A percentile compares a stretch with the other conserved stretches of the same genome.
Conservation (phyloP, 1,140 invertebrate genomes). For the Drosophila littoralis region DNA sequence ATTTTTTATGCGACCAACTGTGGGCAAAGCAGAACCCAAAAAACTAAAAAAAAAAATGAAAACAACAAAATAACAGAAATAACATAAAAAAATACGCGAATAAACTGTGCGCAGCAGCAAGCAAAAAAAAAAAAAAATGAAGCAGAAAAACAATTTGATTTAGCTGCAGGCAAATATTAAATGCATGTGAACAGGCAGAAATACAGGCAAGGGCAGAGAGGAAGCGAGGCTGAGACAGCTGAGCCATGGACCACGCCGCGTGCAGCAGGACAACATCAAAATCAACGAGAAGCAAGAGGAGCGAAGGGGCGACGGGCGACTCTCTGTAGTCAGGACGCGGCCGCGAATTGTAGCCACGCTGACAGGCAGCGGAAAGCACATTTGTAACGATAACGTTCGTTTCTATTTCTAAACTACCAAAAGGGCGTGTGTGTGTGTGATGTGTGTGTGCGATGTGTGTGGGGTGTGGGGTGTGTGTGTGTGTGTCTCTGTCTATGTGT, state of each 20-base stretch:
- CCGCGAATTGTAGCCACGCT: slow-evolving; percentile 71
- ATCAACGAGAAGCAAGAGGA: slow-evolving; percentile 53
- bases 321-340: slow-evolving; percentile 20
- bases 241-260: neutral
- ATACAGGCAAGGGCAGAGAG: neutral
- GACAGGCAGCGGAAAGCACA: slow-evolving; percentile 77
- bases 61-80: slow-evolving; percentile 7
- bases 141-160: slow-evolving; percentile 73
- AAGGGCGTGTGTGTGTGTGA: slow-evolving; percentile 13
- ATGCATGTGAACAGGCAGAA: slow-evolving; percentile 44
- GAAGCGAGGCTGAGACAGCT: too few relatives aligned
- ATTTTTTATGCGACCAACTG: slow-evolving; percentile 48
- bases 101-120: slow-evolving; percentile 1
- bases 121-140: slow-evolving; percentile 43
- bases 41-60: slow-evolving; percentile 11
- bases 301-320: slow-evolving; percentile 25
- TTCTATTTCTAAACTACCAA: slow-evolving; percentile 68
- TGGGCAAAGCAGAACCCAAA: neutral
- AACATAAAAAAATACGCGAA: slow-evolving; percentile 14
- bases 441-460: slow-evolving; percentile 8
- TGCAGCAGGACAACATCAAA: slow-evolving; percentile 56
- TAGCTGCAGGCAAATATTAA: slow-evolving; percentile 73
- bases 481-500: slow-evolving; percentile 51
- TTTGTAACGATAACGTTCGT: slow-evolving; percentile 80
- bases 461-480: slow-evolving; percentile 10